phyloP scores from a whole-genome alignment of 2,797 vertebrate species.

The Melanotaenia nigrans region DNA sequence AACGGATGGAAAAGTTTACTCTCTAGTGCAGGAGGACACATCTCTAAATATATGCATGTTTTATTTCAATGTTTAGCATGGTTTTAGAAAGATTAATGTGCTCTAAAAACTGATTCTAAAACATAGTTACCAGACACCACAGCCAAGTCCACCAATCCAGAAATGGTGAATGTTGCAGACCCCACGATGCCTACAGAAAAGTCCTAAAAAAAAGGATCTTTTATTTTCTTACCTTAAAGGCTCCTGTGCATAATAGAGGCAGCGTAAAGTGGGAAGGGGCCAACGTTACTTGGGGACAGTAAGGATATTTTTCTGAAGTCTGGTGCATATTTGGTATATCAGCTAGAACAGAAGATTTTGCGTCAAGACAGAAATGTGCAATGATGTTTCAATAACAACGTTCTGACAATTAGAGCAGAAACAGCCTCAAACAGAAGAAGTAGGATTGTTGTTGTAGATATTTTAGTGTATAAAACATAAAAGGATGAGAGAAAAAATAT shows the following conservation, averaged over 20 bases:
- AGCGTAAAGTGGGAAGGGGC: slow-evolving; percentile 13
- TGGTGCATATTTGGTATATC: slow-evolving; percentile 36
- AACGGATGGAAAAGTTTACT: slow-evolving; percentile 67
- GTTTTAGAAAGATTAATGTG: slow-evolving; percentile 51
- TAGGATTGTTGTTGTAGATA: slow-evolving; percentile 61
- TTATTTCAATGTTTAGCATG: slow-evolving; percentile 44
- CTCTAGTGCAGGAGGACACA: slow-evolving; percentile 69
- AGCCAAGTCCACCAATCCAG: slow-evolving; percentile 29
- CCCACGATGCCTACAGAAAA: slow-evolving; percentile 47
- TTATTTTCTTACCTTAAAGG: slow-evolving; percentile 67
- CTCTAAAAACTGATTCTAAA: slow-evolving; percentile 57
- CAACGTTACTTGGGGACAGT: slow-evolving; percentile 12
- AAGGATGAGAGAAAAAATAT: slow-evolving; percentile 23
- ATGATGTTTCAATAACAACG: slow-evolving; percentile 57
- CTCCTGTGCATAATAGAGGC: slow-evolving; percentile 43
- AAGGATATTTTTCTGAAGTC: slow-evolving; percentile 31
- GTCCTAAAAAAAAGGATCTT: slow-evolving; percentile 33
- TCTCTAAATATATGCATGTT: slow-evolving; percentile 30
- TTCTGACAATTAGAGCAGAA: slow-evolving; percentile 59
- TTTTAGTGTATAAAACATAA: slow-evolving; percentile 42
- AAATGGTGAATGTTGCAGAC: slow-evolving; percentile 43
- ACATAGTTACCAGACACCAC: slow-evolving; percentile 52
- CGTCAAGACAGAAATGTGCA: slow-evolving; percentile 51
- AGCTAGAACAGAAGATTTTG: slow-evolving; percentile 48
- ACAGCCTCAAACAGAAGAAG: slow-evolving; percentile 49